phyloP scores from a whole-genome alignment of 2,888 invertebrate genomes.

The Patella depressa region DNA sequence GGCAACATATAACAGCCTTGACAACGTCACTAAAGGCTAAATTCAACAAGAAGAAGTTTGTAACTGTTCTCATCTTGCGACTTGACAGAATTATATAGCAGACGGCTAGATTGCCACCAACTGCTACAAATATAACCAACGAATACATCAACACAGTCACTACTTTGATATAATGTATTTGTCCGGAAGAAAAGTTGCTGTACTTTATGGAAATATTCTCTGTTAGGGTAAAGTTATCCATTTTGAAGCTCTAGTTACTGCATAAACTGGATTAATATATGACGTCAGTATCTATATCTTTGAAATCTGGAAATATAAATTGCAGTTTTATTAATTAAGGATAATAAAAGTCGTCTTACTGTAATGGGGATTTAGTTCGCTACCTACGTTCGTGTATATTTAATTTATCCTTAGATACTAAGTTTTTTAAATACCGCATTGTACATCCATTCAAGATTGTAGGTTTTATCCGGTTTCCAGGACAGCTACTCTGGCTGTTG shows the following conservation, averaged over 20 bases:
- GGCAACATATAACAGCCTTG: conserved; percentile 72
- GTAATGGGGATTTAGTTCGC: too few species aligned
- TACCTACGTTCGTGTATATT: too few species aligned
- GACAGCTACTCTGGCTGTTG: too few species aligned
- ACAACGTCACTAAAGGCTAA: conserved; percentile 72
- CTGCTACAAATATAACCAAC: conserved; percentile 70
- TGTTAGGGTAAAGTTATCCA: not conserved
- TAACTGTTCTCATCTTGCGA: conserved; percentile 90
- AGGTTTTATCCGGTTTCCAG: too few species aligned
- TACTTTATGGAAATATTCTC: not conserved
- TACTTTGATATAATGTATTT: conserved; percentile 49
- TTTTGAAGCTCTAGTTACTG: not conserved
- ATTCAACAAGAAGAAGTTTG: conserved; percentile 78
- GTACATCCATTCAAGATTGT: too few species aligned
- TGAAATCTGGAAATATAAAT: too few species aligned
- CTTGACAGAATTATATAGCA: conserved; percentile 88
- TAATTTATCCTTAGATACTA: too few species aligned
- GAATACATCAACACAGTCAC: conserved; percentile 72
- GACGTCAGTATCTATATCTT: too few species aligned
- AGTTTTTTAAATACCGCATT: too few species aligned
- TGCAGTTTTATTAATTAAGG: too few species aligned
- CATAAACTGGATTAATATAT: not conserved
- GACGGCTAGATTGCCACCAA: conserved; percentile 76
- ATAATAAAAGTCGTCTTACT: too few species aligned
- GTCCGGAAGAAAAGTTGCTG: not conserved